Conservation (phyloP, 2,888 invertebrate species). For the Idaea dimidiata region DNA sequence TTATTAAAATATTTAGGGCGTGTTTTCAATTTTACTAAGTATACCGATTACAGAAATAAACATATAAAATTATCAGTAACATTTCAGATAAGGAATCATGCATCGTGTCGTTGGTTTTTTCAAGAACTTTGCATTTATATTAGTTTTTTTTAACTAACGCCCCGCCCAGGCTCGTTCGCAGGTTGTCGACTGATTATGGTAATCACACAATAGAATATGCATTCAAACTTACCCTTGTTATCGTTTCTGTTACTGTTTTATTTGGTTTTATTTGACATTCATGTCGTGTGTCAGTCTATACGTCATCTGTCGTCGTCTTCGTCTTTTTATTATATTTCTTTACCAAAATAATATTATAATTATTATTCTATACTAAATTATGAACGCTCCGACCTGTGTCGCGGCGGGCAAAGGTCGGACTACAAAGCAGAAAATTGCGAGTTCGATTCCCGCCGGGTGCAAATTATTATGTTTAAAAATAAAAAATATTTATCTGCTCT, state of each 20-base stretch:
- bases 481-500: too few relatives aligned
- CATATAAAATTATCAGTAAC: slow-evolving; percentile 10
- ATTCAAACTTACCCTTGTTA: slow-evolving; percentile 59
- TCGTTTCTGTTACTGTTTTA: slow-evolving; percentile 38
- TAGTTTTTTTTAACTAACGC: slow-evolving; percentile 47
- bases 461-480: too few relatives aligned
- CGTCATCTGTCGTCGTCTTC: slow-evolving; percentile 34
- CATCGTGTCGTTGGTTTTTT: slow-evolving; percentile 22
- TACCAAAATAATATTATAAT: neutral
- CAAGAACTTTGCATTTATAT: slow-evolving; percentile 56
- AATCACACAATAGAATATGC: slow-evolving; percentile 65
- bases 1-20: neutral
- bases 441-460: too few relatives aligned
- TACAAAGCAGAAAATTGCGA: too few relatives aligned
- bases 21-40: neutral
- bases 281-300: slow-evolving; percentile 27
- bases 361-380: neutral
- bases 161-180: slow-evolving; percentile 58
- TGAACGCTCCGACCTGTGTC: too few relatives aligned
- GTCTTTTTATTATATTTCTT: slow-evolving; percentile 18
- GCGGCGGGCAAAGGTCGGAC: too few relatives aligned
- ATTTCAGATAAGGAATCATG: slow-evolving; percentile 51
- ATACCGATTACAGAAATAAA: neutral
- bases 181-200: slow-evolving; percentile 66
- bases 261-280: slow-evolving; percentile 40